Conservation (phyloP, 2,113 vertebrate genomes). For the Lethenteron camtschaticum region DNA sequence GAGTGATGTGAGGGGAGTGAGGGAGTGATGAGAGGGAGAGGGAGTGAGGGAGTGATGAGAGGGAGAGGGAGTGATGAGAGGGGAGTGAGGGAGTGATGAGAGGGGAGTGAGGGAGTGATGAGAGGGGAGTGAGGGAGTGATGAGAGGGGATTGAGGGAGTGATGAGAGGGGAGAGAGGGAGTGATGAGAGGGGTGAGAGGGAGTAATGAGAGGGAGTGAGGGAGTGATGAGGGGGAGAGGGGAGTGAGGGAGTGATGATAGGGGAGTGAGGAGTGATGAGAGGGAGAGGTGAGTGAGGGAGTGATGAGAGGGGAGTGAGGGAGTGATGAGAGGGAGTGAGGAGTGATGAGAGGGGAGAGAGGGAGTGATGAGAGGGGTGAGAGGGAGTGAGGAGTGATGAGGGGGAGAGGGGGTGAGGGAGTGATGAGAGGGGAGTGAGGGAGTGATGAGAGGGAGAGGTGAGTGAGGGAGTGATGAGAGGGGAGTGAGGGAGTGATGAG, state of each 20-base stretch:
- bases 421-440: not conserved
- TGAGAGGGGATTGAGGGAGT: not conserved
- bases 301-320: not conserved
- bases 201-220: not conserved
- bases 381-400: not conserved
- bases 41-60: not conserved
- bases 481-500: not conserved
- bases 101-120: too few relatives aligned
- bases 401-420: not conserved
- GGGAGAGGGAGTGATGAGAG: not conserved
- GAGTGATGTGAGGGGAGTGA: not conserved
- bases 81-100: not conserved
- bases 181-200: not conserved
- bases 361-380: not conserved
- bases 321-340: not conserved
- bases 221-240: too few relatives aligned
- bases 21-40: not conserved
- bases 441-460: not conserved
- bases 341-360: too few relatives aligned
- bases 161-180: not conserved
- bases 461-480: not conserved
- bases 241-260: not conserved
- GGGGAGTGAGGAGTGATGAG: not conserved
- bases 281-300: not conserved
- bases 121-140: not conserved